Evolutionary conservation across 2,888 invertebrate species (phyloP), one percentile per base, ranked within the genome.

Genomic region (Drosophila melanosoma): DNA sequence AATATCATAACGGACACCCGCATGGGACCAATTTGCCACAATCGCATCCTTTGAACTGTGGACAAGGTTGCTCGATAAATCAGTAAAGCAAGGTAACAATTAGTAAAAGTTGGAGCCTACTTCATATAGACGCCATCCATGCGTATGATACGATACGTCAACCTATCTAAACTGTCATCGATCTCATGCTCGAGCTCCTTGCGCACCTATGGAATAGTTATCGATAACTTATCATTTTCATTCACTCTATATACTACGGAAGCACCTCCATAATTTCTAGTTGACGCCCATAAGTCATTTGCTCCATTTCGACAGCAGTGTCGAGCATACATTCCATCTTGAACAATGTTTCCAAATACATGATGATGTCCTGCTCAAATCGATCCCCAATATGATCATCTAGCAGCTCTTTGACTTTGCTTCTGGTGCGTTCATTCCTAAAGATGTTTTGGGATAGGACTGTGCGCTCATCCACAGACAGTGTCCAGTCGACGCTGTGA

Each of bases 91-190:
- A 42, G 20, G 20, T 45, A 12, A 7, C 7, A 20, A 12, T 12
- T 1, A 3, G 45, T 45, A 1, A 12, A 40, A 20, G 3, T 17
- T 17, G 38, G 17, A 17, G 75, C 85, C 76, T 70, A 92, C 93
- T 78, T 69, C 92, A 93, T 89, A 57, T 90, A 86, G 15, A 90
- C 77, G 4, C 82, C 75, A 54, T 90, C 91, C 51, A 89, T 84
- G 26, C 83, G 80, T 23, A 91, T 69, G 23, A 92, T 58, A 1
- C 91, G 82, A 74, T 91, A 92, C 1, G 90, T 86, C 20, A 90
- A 78, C 7, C 83, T 88, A 78, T 93, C 85, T 7, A 91, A 81
- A 15, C 76, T 76, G 0, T 70, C 38, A 7, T 68, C 59, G 5
- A 91, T 89, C 65, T 91, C 85, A 1, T 54, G 1, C 45, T 85